These are phyloP conservation scores for Amazona guildingii DNA, from an alignment of 2,113 vertebrate genomes.

Conservation along the genomic window DNA sequence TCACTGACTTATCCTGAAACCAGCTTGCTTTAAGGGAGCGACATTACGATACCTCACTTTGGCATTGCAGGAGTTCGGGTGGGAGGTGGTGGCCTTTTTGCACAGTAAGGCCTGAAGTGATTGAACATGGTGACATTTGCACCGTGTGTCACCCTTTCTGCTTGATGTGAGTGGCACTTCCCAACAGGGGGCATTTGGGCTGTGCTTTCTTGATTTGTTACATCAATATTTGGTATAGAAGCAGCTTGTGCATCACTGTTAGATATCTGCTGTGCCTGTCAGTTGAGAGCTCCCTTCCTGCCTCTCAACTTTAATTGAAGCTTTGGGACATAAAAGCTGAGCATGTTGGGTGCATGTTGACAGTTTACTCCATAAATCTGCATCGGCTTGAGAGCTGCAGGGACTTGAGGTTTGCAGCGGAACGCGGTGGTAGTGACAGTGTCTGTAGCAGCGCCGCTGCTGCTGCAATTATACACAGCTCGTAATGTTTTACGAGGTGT, in stretches of 20 bases:
- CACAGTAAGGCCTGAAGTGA: not conserved
- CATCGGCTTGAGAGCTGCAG: not conserved
- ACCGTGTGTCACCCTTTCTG: not conserved
- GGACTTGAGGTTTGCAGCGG: not conserved
- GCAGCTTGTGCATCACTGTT: rapidly evolving
- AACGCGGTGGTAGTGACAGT: not conserved
- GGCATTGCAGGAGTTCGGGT: not conserved
- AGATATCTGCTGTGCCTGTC: not conserved
- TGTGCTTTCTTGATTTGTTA: not conserved
- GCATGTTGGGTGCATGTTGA: not conserved
- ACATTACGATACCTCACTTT: not conserved
- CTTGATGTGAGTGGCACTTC: not conserved
- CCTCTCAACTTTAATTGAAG: not conserved
- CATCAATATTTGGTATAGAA: not conserved
- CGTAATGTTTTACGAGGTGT: not conserved
- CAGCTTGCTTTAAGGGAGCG: not conserved
- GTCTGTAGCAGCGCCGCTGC: not conserved
- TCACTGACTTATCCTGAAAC: not conserved
- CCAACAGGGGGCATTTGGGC: not conserved
- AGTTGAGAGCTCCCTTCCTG: not conserved
- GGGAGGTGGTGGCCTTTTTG: not conserved
- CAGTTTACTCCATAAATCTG: not conserved
- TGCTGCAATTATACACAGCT: not conserved
- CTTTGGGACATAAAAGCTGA: not conserved
- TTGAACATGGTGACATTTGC: not conserved